Base-by-base conservation (phyloP, 2,797 vertebrate genomes). In the Sylvia borin region DNA sequence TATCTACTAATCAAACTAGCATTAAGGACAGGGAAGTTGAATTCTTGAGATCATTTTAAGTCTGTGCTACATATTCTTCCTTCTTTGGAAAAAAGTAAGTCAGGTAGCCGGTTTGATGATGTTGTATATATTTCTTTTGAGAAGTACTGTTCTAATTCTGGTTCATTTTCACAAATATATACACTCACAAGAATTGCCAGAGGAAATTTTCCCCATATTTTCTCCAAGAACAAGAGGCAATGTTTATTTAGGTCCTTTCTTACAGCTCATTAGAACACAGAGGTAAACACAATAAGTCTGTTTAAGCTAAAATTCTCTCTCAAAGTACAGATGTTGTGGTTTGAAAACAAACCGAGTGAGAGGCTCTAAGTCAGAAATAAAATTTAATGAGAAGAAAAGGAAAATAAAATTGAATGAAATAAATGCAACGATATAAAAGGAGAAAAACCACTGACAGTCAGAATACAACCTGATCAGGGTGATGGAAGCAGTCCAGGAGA, bases 181-280 rank as follows among this genome's bases (percentile, higher is more conserved):
- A 34, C 0, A 0, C 11, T 24, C 9, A 31, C 3, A 80, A 70
- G 5, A 38, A 66, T 32, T 81, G 5, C 18, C 0, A 0, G 26
- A 60, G 9, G 20, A 65, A 93, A 51, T 29, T 25, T 64, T 5
- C 24, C 11, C 21, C 42, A 32, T 1, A 10, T 85, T 24, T 80
- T n/a, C 16, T 61, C 24, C 45, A 64, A 71, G 50, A 72, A 64
- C 11, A 84, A 78, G 78, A 85, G 13, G 3, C 12, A 54, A 7
- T 16, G 3, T 27, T 79, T 36, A 36, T 36, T 47, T n/a, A 60
- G 51, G 75, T 14, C 2, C 70, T 24, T 58, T 29, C 31, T 54
- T 70, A 57, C 13, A 66, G 7, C 24, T 55, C 48, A 32, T 70
- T 62, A 21, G 17, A 81, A 57, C 5, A 19, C 2, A 71, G 17